Conservation (phyloP, 2,797 vertebrate species). For the Sarcoramphus papa region DNA sequence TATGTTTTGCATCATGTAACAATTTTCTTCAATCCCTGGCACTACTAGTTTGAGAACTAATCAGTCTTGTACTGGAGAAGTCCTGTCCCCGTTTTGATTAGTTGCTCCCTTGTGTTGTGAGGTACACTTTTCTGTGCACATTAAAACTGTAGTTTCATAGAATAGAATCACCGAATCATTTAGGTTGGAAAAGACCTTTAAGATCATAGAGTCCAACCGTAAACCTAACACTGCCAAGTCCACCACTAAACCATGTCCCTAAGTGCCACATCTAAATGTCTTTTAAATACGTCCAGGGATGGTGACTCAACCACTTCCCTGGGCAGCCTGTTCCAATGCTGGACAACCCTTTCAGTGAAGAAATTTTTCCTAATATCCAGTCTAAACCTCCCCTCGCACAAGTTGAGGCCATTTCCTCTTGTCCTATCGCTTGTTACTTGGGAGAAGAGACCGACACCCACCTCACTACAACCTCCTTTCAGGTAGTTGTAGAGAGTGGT, state of each 20-base stretch:
- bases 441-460: neutral
- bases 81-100: neutral
- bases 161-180: neutral
- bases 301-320: no score
- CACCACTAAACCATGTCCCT: no score
- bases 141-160: neutral
- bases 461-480: neutral
- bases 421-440: neutral
- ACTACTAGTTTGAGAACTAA: neutral
- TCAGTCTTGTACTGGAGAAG: neutral
- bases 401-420: neutral
- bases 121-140: neutral
- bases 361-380: neutral
- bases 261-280: no score
- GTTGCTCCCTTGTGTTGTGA: neutral
- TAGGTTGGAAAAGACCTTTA: neutral
- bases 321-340: no score
- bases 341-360: no score
- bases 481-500: accelerated
- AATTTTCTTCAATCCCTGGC: neutral
- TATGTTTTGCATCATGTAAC: neutral
- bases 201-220: neutral
- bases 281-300: no score
- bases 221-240: no score
- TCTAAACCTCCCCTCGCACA: neutral